These are phyloP conservation scores for Myotis daubentonii DNA, from an alignment of 2,797 vertebrate species.

Conservation along the genomic window DNA sequence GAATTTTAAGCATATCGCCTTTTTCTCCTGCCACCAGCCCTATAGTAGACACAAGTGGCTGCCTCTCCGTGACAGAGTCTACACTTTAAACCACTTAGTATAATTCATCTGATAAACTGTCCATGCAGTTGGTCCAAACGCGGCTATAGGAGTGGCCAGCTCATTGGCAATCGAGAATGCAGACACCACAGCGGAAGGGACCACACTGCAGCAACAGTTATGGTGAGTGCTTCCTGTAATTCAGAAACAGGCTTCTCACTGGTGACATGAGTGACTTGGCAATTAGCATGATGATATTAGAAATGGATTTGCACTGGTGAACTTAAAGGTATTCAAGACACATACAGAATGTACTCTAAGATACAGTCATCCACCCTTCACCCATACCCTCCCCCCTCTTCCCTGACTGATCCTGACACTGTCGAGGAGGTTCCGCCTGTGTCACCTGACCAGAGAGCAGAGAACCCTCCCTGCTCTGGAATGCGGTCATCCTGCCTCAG, in stretches of 20 bases:
- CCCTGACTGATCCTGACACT: background rate
- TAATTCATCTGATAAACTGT: background rate
- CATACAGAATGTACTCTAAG: fast-evolving
- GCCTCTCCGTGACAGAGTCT: background rate
- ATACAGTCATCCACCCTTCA: background rate
- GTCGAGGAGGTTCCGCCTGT: background rate
- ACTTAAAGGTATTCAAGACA: background rate
- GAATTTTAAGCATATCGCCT: background rate
- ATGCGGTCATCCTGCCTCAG: background rate
- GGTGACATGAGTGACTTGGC: background rate
- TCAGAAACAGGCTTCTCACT: background rate
- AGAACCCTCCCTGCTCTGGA: background rate
- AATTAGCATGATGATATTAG: background rate
- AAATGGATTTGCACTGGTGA: background rate
- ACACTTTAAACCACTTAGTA: background rate
- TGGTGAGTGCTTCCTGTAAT: background rate
- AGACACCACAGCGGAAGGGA: background rate
- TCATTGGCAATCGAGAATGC: no score
- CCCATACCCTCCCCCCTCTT: background rate
- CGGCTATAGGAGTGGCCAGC: background rate
- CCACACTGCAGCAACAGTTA: background rate
- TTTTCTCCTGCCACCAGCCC: background rate
- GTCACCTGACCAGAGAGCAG: background rate
- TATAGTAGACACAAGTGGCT: background rate
- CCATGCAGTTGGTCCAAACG: fast-evolving